Percentiles rank a stretch among this genome's conserved stretches.
Conservation (phyloP, 1,140 invertebrate genomes). For the Drosophila leontia region DNA sequence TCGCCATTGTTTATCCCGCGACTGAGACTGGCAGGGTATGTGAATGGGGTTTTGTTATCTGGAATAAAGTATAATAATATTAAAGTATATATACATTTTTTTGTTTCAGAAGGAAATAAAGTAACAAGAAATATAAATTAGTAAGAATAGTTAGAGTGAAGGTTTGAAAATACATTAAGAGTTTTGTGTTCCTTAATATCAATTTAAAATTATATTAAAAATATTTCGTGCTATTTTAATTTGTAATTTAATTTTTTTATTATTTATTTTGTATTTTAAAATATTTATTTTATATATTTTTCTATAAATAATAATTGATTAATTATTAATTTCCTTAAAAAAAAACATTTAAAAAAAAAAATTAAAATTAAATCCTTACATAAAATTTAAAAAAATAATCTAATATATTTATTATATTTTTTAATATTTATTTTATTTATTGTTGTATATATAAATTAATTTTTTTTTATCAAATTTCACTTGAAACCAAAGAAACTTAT, state of each 20-base stretch:
- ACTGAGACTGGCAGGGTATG: slow-evolving; percentile 1
- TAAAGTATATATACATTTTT: background rate
- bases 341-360: no score
- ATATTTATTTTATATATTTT: background rate
- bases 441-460: background rate
- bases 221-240: background rate
- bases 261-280: background rate
- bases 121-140: background rate
- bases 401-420: background rate
- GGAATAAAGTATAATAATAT: no score
- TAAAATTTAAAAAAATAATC: no score
- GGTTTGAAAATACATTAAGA: background rate
- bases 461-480: no score
- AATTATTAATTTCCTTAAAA: no score
- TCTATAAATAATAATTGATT: no score
- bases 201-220: background rate
- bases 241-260: background rate
- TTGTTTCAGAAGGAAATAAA: background rate
- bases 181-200: background rate
- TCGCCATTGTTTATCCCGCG: slow-evolving; percentile 23
- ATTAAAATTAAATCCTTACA: no score
- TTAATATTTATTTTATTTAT: background rate
- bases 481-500: background rate
- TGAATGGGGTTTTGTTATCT: background rate
- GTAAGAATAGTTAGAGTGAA: background rate